phyloP scores from a whole-genome alignment of 2,113 vertebrate genomes.

The Heptranchias perlo region DNA sequence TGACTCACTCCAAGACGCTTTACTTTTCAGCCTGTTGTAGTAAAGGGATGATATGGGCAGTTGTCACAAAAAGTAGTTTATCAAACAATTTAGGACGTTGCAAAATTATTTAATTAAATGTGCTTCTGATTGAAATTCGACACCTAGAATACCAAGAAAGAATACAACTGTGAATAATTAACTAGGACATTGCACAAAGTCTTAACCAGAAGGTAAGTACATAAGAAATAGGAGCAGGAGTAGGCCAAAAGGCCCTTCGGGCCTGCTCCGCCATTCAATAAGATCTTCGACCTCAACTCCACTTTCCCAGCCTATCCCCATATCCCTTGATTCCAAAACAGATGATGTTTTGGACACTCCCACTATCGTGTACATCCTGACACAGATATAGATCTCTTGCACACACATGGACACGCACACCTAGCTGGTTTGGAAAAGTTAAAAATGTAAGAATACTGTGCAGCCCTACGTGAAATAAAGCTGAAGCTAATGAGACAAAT shows the following conservation, averaged over 20 bases:
- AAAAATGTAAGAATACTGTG: neutral
- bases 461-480: neutral
- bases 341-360: neutral
- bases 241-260: too few species aligned
- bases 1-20: neutral
- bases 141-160: neutral
- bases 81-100: neutral
- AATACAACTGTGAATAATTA: neutral
- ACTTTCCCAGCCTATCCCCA: too few species aligned
- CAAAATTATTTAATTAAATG: neutral
- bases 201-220: neutral
- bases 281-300: too few species aligned
- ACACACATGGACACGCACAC: too few species aligned
- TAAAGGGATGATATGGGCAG: neutral
- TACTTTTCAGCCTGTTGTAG: neutral
- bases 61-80: neutral
- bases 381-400: neutral
- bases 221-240: too few species aligned
- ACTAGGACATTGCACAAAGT: neutral
- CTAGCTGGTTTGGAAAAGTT: neutral
- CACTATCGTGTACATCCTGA: neutral
- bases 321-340: too few species aligned
- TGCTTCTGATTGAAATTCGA: neutral
- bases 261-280: too few species aligned
- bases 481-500: neutral